Base-by-base conservation (phyloP, 2,888 invertebrate genomes). In the Drosophila paranaensis region DNA sequence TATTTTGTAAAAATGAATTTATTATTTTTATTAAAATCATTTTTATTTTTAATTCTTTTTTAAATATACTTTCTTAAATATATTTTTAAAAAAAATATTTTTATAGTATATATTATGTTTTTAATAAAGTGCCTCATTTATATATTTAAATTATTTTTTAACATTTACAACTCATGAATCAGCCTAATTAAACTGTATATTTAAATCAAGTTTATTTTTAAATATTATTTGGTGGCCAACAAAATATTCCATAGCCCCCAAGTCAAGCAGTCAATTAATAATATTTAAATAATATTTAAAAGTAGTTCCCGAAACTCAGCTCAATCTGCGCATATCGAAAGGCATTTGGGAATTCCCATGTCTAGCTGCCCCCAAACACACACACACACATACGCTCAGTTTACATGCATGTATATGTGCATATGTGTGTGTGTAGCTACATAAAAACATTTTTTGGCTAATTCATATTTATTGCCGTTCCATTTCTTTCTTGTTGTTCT, bases 401-500 rank as follows among this genome's bases (percentile, higher is more conserved):
- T 20, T 20, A 16, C 50, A 35, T 35, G 20, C 14, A 4, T 14
- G 35, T 13, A 51, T 13, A 20, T 9, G 25, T 20, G 20, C n/a
- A n/a, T n/a, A n/a, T 43, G 43, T 43, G 4, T 20, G 8, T 14
- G 14, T 42, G n/a, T 54, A 39, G 46, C 40, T 42, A 37, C 37
- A 71, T 46, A 57, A n/a, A 58, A 76, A 60, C 55, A 53, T 78
- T 69, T 69, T 69, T 77, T 79, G 70, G 75, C 77, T 77, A 77
- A 77, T 77, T 79, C 77, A 77, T 74, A 77, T 77, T 77, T 77
- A 77, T 77, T 79, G 77, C 77, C 74, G 75, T 77, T 79, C 77
- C 60, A 77, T 74, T 79, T 77, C 69, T 65, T 53, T 68, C 42
- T 46, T 77, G 79, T 77, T 77, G 64, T 77, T 66, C 70, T 70